Base-by-base conservation (phyloP, 2,797 vertebrate species). In the Thripadectes ignobilis region DNA sequence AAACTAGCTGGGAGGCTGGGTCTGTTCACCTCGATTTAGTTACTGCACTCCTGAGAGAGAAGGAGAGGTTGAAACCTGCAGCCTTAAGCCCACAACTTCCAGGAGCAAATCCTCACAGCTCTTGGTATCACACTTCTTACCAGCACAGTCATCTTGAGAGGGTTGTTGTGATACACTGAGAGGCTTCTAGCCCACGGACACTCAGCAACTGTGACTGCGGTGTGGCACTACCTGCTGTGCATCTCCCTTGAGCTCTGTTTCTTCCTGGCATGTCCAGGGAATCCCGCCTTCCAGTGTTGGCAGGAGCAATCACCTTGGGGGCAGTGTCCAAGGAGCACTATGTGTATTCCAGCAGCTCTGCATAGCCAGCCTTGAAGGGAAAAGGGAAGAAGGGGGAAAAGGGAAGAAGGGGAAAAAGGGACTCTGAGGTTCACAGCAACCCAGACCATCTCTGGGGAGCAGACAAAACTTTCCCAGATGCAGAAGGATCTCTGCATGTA, bases 261-360 rank as follows among this genome's bases (percentile, higher is more conserved):
- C 55, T 67, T 74, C n/a, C 29, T 0, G 0, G 16, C 12, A 7
- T 66, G 22, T 2, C 4, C 0, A 1, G 1, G 12, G 32, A 36
- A 84, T 29, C 69, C 43, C 0, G 2, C 34, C 9, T 14, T 8
- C 21, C 62, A 24, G 30, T 0, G 7, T 29, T 1, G 2, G 8
- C 52, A 46, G 57, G 26, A 72, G 29, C 16, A 16, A 10, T 27
- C 6, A 1, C 57, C 23, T 65, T 17, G 0, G 4, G 34, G 38
- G 1, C 27, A 76, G 10, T 24, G 23, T 43, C 14, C 58, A 30
- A 10, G 68, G 36, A 23, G 6, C 29, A 48, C 65, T 32, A 30
- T 27, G 27, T 3, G 0, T 76, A 3, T 36, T 79, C 14, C 46
- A 72, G 62, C 51, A 84, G 45, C 59, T 43, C 46, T 57, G 32